Base-by-base conservation (phyloP, 2,888 invertebrate genomes). In the Fragum whitleyi region DNA sequence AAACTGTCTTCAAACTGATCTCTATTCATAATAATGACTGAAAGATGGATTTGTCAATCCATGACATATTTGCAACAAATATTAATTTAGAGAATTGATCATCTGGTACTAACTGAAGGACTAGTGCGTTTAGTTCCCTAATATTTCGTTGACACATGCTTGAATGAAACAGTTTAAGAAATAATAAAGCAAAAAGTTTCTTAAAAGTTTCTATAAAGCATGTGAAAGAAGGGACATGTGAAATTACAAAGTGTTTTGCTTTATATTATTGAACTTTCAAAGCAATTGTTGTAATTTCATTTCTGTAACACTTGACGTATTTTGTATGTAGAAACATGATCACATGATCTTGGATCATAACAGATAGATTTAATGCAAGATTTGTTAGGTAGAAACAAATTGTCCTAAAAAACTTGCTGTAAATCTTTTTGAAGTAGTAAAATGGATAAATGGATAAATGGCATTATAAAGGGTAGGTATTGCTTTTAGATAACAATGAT, bases 321-420 rank as follows among this genome's bases (percentile, higher is more conserved):
- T 11, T 3, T 26, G 23, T 7, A 21, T n/a, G n/a, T 11, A 53
- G 53, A 53, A 53, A 53, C 6, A 19, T 6, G 26, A 26, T 5
- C 7, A n/a, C 2, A 21, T 23, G 11, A 57, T 21, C 3, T 9
- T 9, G 57, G 6, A 14, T 23, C 47, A 47, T 21, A 59, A 51
- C 59, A 67, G 68, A 51, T 51, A 67, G 68, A 55, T 72, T 77
- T 72, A 77, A 77, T 77, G 77, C 77, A 77, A 77, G 70, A 32
- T 61, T 39, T 68, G n/a, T 53, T 53, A 32, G 55, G 26, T n/a
- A 51, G 32, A 36, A 36, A 23, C 1, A 26, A 23, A 19, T 51
- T 1, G 26, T 26, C 47, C n/a, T 62, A 57, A 68, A 32, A 29
- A 53, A 65, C 57, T 77, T 77, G 77, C 77, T 77, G 72, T 77